Evolutionary conservation across 1,140 invertebrate genomes (phyloP).

Genomic region (Diuraphis noxia): DNA sequence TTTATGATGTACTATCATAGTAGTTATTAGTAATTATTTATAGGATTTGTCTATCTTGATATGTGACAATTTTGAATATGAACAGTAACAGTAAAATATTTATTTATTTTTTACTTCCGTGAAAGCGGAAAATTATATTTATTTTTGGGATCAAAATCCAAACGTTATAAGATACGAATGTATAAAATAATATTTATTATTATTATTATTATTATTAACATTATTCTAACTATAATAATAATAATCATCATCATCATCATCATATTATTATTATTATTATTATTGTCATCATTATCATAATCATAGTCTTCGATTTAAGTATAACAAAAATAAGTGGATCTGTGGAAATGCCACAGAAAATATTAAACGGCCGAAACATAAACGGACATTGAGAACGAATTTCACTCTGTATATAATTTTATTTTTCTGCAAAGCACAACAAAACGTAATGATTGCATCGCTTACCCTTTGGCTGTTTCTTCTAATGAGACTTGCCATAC

Average conservation of each 20-base stretch:
- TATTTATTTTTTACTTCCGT: not conserved
- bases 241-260: no score
- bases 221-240: no score
- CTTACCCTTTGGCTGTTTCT: constrained; percentile 70
- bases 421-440: not conserved
- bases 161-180: not conserved
- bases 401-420: constrained; percentile 3
- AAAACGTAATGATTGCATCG: not conserved
- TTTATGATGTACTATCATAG: not conserved
- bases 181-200: not conserved
- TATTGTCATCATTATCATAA: no score
- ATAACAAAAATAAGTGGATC: not conserved
- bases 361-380: not conserved
- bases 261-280: no score
- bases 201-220: not conserved
- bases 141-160: not conserved
- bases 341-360: not conserved
- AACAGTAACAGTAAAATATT: not conserved
- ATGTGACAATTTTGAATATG: not conserved
- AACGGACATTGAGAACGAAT: not conserved
- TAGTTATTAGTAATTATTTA: not conserved
- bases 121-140: not conserved
- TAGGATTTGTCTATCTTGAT: not conserved
- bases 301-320: not conserved
- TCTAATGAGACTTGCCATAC: constrained; percentile 67